Conservation (phyloP, 2,113 vertebrate species). For the Rhinolophus sinicus region DNA sequence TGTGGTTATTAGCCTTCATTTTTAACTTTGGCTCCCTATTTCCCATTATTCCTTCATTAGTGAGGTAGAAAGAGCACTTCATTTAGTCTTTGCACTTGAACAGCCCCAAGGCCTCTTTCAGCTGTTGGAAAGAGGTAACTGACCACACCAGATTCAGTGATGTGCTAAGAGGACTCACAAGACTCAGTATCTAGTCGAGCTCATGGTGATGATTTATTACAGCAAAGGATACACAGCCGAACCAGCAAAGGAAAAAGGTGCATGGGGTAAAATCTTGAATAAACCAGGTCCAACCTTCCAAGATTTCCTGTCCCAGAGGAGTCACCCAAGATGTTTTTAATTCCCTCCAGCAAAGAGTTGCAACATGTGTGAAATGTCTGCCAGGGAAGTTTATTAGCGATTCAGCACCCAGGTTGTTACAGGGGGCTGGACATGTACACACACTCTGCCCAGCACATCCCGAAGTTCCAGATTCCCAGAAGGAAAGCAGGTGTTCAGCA, state of each 20-base stretch:
- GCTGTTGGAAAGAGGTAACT: not conserved
- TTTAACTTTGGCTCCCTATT: not conserved
- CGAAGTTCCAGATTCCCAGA: not conserved
- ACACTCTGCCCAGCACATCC: not conserved
- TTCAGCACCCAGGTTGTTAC: not conserved
- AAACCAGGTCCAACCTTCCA: not conserved
- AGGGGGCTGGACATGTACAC: not conserved
- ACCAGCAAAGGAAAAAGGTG: not conserved
- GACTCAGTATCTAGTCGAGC: not conserved
- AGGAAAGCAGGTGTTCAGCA: not conserved
- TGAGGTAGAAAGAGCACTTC: not conserved
- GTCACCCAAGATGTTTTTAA: not conserved
- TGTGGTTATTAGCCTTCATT: not conserved
- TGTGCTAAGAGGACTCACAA: not conserved
- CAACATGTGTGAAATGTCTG: not conserved
- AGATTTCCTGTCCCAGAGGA: not conserved
- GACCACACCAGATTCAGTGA: not conserved
- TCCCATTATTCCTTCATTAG: not conserved
- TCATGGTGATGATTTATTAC: not conserved
- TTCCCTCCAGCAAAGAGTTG: not conserved
- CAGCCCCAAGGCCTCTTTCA: not conserved
- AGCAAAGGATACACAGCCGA: not conserved
- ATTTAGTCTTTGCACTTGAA: not conserved
- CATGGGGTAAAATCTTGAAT: not conserved
- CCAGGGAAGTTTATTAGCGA: not conserved